Evolutionary conservation across 2,888 invertebrate species (phyloP), one percentile per base, ranked within the genome.

Genomic region (Agrochola macilenta): DNA sequence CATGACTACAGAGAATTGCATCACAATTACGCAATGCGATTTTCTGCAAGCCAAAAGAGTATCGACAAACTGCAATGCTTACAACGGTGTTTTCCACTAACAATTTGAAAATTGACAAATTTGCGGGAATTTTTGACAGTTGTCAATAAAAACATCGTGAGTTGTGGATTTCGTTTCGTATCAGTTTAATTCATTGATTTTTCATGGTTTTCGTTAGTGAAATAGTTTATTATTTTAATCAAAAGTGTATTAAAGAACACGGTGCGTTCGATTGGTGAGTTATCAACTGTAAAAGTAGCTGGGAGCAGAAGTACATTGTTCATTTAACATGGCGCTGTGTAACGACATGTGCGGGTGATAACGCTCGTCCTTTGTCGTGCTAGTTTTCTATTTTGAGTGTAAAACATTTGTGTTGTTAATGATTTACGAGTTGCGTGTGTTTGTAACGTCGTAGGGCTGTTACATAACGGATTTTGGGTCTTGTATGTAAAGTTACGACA

Each of bases 51-150:
- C 68, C 58, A 65, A 81, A 82, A 82, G 82, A 86, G 78, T 78
- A 80, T 60, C 54, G 54, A 72, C 66, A 17, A 46, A 39, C 52
- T 65, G 46, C 66, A 78, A 85, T 86, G 84, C 85, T 82, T 26
- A 65, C 63, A 66, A 74, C 71, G 20, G 14, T 61, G 66, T 58
- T 58, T 64, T 66, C 11, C 12, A 26, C 0, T 26, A 70, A 17
- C 69, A 76, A 78, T 86, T 86, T 82, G 72, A 84, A 90, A 91
- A 86, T 89, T 93, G 94, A 94, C 95, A 95, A 93, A 93, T 91
- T 94, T 95, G 95, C 95, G 95, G 95, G 95, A 95, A 93, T 93
- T 93, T 95, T 94, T 95, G 95, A 95, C 95, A 95, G 93, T 95
- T 95, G 94, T 95, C 95, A 95, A 95, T 95, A 95, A 95, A 94